Conservation (phyloP, 2,797 vertebrate genomes). For the Oreortyx pictus region DNA sequence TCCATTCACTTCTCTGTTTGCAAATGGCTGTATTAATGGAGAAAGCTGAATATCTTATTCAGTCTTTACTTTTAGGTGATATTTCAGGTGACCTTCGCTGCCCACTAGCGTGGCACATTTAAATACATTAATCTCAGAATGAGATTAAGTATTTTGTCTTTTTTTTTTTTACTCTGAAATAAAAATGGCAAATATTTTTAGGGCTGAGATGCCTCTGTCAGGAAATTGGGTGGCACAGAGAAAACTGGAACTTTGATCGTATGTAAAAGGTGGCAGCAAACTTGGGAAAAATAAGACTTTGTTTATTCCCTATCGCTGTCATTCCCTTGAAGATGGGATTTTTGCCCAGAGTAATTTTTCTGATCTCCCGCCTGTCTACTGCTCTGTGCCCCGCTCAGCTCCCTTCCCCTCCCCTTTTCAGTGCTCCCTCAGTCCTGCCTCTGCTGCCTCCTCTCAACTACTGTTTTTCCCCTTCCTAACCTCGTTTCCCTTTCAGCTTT, state of each 20-base stretch:
- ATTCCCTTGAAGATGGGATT: not conserved
- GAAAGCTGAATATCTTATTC: not conserved
- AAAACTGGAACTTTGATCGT: not conserved
- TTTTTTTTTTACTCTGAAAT: not conserved
- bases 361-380: not conserved
- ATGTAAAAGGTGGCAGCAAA: not conserved
- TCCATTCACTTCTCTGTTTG: constrained; percentile 15
- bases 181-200: not conserved
- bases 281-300: not conserved
- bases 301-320: not conserved
- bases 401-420: not conserved
- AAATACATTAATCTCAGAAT: not conserved
- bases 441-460: not conserved
- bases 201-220: not conserved
- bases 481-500: not conserved
- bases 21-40: constrained; percentile 45
- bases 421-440: not conserved
- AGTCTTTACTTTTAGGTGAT: constrained; percentile 12
- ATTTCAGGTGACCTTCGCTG: constrained; percentile 41
- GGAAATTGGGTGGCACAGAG: rapidly evolving
- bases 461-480: not conserved
- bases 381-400: not conserved
- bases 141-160: not conserved
- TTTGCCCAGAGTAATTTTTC: not conserved
- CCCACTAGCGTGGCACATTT: not conserved